Base-by-base conservation (phyloP, 2,797 vertebrate species). In the Acomys russatus region DNA sequence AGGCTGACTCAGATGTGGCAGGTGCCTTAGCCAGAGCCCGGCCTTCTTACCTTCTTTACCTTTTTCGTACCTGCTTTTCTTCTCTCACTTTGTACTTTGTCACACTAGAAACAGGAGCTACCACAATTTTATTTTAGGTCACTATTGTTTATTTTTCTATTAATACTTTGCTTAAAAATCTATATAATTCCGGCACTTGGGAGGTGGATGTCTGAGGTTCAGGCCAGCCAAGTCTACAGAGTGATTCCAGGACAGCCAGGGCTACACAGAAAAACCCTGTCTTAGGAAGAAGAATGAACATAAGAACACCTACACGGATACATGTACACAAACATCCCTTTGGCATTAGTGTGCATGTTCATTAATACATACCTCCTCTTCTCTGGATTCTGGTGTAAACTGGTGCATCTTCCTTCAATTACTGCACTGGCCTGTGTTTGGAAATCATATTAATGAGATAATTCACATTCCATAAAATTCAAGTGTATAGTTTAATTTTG, bases 21-120 rank as follows among this genome's bases (percentile, higher is more conserved):
- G 4, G 9, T 6, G 1, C 0, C 2, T 14, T 9, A 3, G 14
- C 12, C 9, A 14, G 1, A 0, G 3, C 2, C 92, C 33, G 59
- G 18, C 8, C 30, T 25, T n/a, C 38, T 4, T 1, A 1, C 30
- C 54, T 25, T 28, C n/a, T 4, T 6, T 2, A n/a, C 22, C 12
- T 23, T 3, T 3, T 10, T 11, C 7, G 23, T 8, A 9, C 35
- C 30, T 6, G 1, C 6, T 56, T 3, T 0, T 4, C 1, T 68
- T 64, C 20, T 54, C 9, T 77, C 18, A 1, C 38, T n/a, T 33
- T 12, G 12, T 59, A 6, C 76, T 80, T 38, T 9, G 1, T 33
- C 10, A 35, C 7, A 25, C 44, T 54, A 22, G 33, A 70, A 12
- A 25, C 0, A 3, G 9, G 3, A 15, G 30, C 51, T 23, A 6